Base-by-base conservation (phyloP, 1,140 invertebrate species). In the Diorhabda sublineata region DNA sequence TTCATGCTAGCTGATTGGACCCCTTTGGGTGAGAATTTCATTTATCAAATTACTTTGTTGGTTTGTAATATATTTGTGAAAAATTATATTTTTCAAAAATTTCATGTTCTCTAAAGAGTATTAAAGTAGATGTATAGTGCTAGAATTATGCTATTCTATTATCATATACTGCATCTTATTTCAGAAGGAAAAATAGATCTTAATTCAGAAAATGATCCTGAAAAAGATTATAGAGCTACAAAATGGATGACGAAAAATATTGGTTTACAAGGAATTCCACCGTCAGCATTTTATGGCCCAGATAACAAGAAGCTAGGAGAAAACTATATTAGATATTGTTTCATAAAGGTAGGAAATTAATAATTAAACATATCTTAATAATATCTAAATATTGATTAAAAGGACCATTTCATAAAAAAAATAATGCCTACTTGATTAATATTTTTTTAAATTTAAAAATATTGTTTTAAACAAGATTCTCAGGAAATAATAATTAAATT, bases 1-100 rank as follows among this genome's bases (percentile, higher is more conserved):
- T 99, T 99, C 80, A 94, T 99, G 86, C 78, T 99, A 9, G 95
- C 94, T 3, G 93, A 99, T 81, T 97, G 95, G 89, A 89, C 87
- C n/a, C 82, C 86, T 4, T 83, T 97, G 71, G 87, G 87, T 89
- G 26, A 26, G 26, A 26, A 26, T 26, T 26, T 26, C 26, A 26
- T 26, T 26, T 26, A 26, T 26, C 26, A 26, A 26, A 26, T 26
- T 26, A 26, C 26, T 26, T 26, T 26, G 26, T 26, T 26, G 26
- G 26, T 26, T 0, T 26, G 26, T 26, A 26, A 26, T 26, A 26
- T 26, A 26, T 26, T 26, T 26, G 26, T 26, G 26, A 26, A 26
- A 26, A 26, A 26, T 26, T 26, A 26, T 1, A 26, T 26, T 26
- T 26, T 26, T 26, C 26, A 26, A 26, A 26, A 26, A 26, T 26